Conservation (phyloP, 1,140 invertebrate species). For the Diabrotica undecimpunctata region DNA sequence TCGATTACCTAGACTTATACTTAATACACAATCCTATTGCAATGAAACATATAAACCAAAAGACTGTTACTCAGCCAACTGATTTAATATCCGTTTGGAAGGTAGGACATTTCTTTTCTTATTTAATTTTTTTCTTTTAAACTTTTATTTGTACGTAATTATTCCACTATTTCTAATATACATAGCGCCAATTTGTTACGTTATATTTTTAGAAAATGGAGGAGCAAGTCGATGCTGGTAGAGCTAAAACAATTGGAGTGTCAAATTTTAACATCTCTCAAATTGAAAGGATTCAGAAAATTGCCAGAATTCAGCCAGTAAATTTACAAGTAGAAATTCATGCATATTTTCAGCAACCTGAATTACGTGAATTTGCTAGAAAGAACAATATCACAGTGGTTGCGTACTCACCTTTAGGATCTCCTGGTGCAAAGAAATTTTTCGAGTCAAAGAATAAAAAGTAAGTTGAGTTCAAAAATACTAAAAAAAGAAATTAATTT, state of each 20-base stretch:
- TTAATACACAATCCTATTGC: conserved; percentile 76
- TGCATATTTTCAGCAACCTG: conserved; percentile 77
- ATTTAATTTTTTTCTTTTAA: too few relatives aligned
- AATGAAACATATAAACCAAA: conserved; percentile 51
- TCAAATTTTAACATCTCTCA: conserved; percentile 77
- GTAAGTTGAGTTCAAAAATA: too few relatives aligned
- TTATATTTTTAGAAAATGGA: conserved; percentile 63
- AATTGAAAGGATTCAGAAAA: conserved; percentile 61
- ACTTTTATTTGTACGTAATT: too few relatives aligned
- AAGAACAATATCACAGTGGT: conserved; percentile 69
- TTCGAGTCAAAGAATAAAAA: too few relatives aligned
- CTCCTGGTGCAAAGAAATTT: conserved; percentile 51
- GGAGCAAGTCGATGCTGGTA: conserved; percentile 61
- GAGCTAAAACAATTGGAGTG: conserved; percentile 66
- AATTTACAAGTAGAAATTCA: conserved; percentile 80
- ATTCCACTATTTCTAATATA: too few relatives aligned
- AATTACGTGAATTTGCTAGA: conserved; percentile 70
- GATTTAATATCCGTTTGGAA: conserved; percentile 69
- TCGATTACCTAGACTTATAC: conserved; percentile 81
- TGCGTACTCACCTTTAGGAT: conserved; percentile 80
- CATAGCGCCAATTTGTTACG: too few relatives aligned
- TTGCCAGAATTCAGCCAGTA: conserved; percentile 62
- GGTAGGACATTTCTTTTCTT: conserved; percentile 45
- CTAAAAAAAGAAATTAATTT: too few relatives aligned
- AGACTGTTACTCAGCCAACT: conserved; percentile 46